phyloP scores from a whole-genome alignment of 2,888 invertebrate species.

The Galeopsomyia nigrocyanea region DNA sequence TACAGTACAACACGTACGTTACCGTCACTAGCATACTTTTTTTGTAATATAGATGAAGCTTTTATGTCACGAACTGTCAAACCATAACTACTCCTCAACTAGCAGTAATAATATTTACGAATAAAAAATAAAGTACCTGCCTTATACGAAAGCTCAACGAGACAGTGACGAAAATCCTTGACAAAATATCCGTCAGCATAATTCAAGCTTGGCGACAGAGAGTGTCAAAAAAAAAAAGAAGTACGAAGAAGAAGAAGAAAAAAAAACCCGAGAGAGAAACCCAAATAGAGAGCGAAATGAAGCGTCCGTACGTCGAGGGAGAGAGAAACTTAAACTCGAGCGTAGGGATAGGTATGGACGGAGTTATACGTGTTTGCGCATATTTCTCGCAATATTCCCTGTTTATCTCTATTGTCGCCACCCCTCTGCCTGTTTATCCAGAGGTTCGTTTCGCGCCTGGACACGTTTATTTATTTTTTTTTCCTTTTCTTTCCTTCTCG shows the following conservation, averaged over 20 bases:
- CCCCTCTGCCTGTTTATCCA: constrained; percentile 63
- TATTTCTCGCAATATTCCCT: constrained; percentile 66
- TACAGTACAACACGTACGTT: no score
- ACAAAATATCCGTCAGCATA: constrained; percentile 44
- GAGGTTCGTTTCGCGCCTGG: constrained; percentile 27
- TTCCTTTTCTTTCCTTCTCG: constrained; percentile 23
- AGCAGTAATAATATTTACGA: constrained; percentile 7
- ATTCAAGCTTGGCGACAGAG: constrained; percentile 29
- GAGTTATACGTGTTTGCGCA: constrained; percentile 62
- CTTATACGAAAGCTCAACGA: background rate
- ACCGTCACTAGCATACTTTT: no score
- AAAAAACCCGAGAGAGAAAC: constrained; percentile 25
- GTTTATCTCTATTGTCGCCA: constrained; percentile 67
- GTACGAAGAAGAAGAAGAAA: constrained; percentile 11
- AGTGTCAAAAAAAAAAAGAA: constrained; percentile 13
- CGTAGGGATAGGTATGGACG: constrained; percentile 50
- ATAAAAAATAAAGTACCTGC: constrained; percentile 47
- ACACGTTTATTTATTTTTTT: background rate
- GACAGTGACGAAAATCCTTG: constrained; percentile 34
- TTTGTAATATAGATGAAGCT: no score
- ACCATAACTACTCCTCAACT: no score
- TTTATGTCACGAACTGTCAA: no score
- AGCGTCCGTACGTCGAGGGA: constrained; percentile 36
- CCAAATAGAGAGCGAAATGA: constrained; percentile 45
- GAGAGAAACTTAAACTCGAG: constrained; percentile 50